Percentiles rank a stretch among this genome's conserved stretches.
Conservation (phyloP, 2,888 invertebrate species). For the Thelaira solivaga region DNA sequence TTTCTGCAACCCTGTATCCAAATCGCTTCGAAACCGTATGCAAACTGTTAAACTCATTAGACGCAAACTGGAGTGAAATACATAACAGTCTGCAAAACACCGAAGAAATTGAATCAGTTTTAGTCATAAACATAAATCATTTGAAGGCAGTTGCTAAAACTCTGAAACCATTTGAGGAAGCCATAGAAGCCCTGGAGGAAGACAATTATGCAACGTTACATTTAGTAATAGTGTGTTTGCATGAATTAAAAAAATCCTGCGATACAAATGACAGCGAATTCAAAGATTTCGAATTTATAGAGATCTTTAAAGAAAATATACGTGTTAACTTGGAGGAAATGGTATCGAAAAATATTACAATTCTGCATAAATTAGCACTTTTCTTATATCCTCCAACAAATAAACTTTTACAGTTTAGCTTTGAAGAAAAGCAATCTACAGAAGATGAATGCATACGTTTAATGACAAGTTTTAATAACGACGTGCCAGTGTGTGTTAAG, state of each 20-base stretch:
- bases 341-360: background rate
- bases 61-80: background rate
- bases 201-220: background rate
- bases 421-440: background rate
- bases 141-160: background rate
- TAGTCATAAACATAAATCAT: background rate
- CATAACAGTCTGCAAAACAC: background rate
- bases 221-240: slow-evolving; percentile 20
- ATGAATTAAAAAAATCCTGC: slow-evolving; percentile 6
- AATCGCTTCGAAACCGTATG: background rate
- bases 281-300: slow-evolving; percentile 1
- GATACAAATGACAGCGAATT: background rate
- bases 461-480: background rate
- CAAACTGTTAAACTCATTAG: background rate
- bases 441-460: background rate
- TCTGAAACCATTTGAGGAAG: slow-evolving; percentile 13
- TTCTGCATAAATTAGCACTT: slow-evolving; percentile 7
- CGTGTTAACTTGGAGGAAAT: background rate
- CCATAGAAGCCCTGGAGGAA: slow-evolving; percentile 14
- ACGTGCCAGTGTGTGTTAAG: background rate
- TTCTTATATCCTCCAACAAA: slow-evolving; percentile 18
- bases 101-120: background rate
- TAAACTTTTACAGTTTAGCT: background rate
- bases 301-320: slow-evolving; percentile 8
- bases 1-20: background rate